phyloP scores from a whole-genome alignment of 1,140 invertebrate species.

The Heliothis subflexa region DNA sequence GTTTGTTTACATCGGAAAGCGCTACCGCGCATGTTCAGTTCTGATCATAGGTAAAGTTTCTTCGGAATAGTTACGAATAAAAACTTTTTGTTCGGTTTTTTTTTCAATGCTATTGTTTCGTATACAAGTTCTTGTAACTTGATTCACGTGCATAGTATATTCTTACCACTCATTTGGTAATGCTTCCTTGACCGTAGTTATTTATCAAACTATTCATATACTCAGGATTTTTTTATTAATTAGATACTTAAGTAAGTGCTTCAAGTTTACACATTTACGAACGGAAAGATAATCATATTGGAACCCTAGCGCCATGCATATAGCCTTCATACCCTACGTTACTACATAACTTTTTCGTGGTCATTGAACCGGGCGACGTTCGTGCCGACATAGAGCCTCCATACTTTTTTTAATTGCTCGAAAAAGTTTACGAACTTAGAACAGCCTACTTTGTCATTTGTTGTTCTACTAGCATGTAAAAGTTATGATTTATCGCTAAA shows the following conservation, averaged over 20 bases:
- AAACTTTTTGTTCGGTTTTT: conserved; percentile 34
- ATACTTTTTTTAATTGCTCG: conserved; percentile 53
- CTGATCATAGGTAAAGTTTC: conserved; percentile 68
- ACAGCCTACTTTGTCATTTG: not conserved
- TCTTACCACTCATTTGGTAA: not conserved
- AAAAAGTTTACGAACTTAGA: not conserved
- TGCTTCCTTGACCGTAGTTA: conserved; percentile 14
- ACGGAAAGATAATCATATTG: conserved; percentile 4
- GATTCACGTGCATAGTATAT: not conserved
- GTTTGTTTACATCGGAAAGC: conserved; percentile 79
- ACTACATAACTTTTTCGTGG: conserved; percentile 52
- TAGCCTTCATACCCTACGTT: conserved; percentile 25
- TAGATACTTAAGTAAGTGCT: not conserved
- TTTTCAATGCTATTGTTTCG: conserved; percentile 16
- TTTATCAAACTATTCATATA: conserved; percentile 1
- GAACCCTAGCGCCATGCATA: conserved; percentile 22
- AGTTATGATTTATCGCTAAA: not conserved
- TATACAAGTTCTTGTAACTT: not conserved
- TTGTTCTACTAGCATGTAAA: not conserved
- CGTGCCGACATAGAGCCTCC: conserved; percentile 65
- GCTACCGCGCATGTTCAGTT: conserved; percentile 79
- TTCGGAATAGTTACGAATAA: conserved; percentile 29
- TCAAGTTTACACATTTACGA: not conserved
- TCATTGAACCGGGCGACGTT: conserved; percentile 64
- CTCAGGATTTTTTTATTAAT: not conserved